Evolutionary conservation across 2,888 invertebrate species (phyloP), one percentile per base, ranked within the genome.

Genomic region (Fabriciana adippe): DNA sequence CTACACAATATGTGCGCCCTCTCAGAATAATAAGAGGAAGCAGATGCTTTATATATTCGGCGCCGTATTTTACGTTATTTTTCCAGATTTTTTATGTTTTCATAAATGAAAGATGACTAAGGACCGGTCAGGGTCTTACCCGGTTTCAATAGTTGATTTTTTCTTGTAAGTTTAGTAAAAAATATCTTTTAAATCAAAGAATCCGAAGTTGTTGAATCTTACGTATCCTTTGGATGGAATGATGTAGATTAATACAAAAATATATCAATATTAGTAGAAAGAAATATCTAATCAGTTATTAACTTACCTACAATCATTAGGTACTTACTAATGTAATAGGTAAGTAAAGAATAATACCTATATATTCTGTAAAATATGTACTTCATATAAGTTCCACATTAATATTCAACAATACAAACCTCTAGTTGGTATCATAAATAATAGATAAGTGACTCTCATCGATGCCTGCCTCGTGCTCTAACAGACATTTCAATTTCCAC

Each of bases 1-100:
- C 67, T 61, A 64, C 64, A 69, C 69, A 73, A 71, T 73, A 67
- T 69, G 68, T 66, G 65, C 68, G 69, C 68, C 63, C 65, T 64
- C 62, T 60, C 69, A 69, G 70, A 74, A 73, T 74, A 74, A 73
- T 72, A 72, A 74, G 62, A 66, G 51, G 61, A 69, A 64, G 48
- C 72, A 69, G 71, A 72, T 71, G 71, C 66, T 64, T 71, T 65
- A 65, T 65, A 65, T 69, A 66, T 69, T 61, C 55, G 56, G 55
- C 61, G 53, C 53, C 65, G 31, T 35, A 57, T 57, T 61, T 65
- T 45, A 56, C 55, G 55, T 59, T 60, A 68, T 64, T 60, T 68
- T 48, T 21, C 35, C 45, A 64, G 59, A 62, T 62, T 67, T 68
- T 69, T 67, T 67, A 67, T 64, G 64, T 61, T 61, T 67, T 64